These are phyloP conservation scores for Pogonomyrmex californicus DNA, from an alignment of 1,140 invertebrate genomes.

Conservation along the genomic window DNA sequence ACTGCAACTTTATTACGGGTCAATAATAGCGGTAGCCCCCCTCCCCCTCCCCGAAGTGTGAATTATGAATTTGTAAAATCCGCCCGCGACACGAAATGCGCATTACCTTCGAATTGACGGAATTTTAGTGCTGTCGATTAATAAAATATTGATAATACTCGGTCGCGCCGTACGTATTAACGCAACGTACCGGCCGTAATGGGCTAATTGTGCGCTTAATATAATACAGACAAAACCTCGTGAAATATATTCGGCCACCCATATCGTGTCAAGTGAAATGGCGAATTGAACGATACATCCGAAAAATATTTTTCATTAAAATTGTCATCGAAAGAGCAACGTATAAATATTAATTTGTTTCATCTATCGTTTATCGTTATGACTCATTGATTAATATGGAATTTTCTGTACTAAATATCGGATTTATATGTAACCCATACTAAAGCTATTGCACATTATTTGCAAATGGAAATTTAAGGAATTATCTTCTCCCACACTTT, in stretches of 20 bases:
- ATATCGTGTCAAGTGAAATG: constrained; percentile 17
- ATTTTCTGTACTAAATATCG: constrained; percentile 22
- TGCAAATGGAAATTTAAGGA: not conserved
- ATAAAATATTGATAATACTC: constrained; percentile 58
- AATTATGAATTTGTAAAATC: constrained; percentile 54
- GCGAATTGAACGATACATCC: not conserved
- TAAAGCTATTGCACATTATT: not conserved
- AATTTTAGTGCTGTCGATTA: constrained; percentile 49
- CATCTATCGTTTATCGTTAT: not conserved
- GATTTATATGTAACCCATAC: not conserved
- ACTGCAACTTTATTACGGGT: constrained; percentile 58
- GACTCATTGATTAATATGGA: not conserved
- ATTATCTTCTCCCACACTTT: not conserved
- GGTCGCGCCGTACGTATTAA: constrained; percentile 35
- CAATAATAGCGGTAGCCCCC: constrained; percentile 33
- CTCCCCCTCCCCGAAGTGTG: not conserved
- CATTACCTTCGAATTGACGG: constrained; percentile 35
- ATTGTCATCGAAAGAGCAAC: constrained; percentile 29
- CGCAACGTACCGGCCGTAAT: constrained; percentile 43
- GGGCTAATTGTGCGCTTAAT: constrained; percentile 43
- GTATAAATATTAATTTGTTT: constrained; percentile 3
- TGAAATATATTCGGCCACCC: constrained; percentile 28
- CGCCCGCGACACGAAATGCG: constrained; percentile 27
- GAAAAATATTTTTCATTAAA: constrained; percentile 36
- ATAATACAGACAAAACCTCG: constrained; percentile 40